Base-by-base conservation (phyloP, 2,113 vertebrate species). In the Corynorhinus townsendii region DNA sequence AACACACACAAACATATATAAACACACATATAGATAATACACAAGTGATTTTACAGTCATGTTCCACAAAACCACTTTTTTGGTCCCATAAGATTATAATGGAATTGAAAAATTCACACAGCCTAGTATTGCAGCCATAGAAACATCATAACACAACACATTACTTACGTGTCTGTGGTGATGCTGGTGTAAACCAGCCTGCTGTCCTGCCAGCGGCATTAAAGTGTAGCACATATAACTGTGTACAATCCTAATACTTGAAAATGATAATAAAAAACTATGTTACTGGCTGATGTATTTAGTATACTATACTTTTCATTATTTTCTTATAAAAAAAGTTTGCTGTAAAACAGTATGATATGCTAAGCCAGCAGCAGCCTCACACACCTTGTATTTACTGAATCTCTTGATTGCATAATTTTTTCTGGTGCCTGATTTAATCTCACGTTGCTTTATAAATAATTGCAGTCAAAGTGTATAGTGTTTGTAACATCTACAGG, bases 171-270 rank as follows among this genome's bases (percentile, higher is more conserved):
- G 17, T 43, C 40, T 43, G 26, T 64, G 40, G 38, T 7, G 28
- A 43, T 11, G 80, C 38, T 64, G 17, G 28, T 64, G 4, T 62
- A 62, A 62, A 62, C 26, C 43, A 43, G 45, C 16, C 28, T 33
- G 62, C 28, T 20, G 5, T 17, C 1, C 10, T 20, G 54, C 15
- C 26, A 45, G 38, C 1, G 0, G 11, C 4, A 33, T 5, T 5
- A 83, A 64, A 43, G 16, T 64, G 22, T 22, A 64, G 56, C 56
- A 14, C 56, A 33, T 20, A 30, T 19, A 45, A 45, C 43, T 64
- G 33, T 43, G 28, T 45, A 64, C 2, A 45, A 28, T 64, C 40
- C 28, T 17, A 45, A 33, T 83, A 43, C 28, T 45, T 45, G 40
- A 64, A 22, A 64, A 83, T 22, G 56, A 62, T 83, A 45, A 82